A percentile compares a stretch with the other conserved stretches of the same genome.
Evolutionary conservation across 2,113 vertebrate genomes (phyloP).

Genomic region (Coryphaenoides rupestris): DNA sequence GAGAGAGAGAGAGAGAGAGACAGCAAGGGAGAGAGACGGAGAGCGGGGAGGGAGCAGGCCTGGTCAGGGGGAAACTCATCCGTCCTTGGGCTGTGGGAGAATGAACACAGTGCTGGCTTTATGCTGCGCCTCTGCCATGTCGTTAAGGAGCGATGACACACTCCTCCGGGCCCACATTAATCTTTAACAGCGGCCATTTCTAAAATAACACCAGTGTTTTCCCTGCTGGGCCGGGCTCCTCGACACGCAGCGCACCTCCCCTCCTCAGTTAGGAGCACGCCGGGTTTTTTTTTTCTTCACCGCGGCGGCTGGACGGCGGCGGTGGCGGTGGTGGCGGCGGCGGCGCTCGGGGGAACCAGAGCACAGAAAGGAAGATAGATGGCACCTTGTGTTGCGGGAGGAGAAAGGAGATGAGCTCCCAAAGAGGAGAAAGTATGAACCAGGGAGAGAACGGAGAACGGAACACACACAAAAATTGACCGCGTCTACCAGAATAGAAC

Average conservation of each 20-base stretch:
- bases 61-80: slow-evolving; percentile 66
- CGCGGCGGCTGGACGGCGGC: slow-evolving; percentile 48
- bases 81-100: slow-evolving; percentile 66
- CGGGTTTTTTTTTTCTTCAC: slow-evolving; percentile 26
- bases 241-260: slow-evolving; percentile 33
- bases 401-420: not conserved
- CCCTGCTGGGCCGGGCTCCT: slow-evolving; percentile 48
- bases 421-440: not conserved
- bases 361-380: no score
- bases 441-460: not conserved
- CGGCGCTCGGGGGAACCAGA: no score
- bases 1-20: not conserved
- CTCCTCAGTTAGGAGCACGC: slow-evolving; percentile 15
- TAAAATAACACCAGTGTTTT: slow-evolving; percentile 75
- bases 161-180: slow-evolving; percentile 72
- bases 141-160: slow-evolving; percentile 76
- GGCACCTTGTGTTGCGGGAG: not conserved
- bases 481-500: not conserved
- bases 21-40: slow-evolving; percentile 22
- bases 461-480: not conserved
- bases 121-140: slow-evolving; percentile 57
- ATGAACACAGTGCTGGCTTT: slow-evolving; percentile 71
- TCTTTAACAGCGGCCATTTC: slow-evolving; percentile 73
- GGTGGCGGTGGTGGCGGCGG: no score
- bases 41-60: slow-evolving; percentile 39